phyloP scores from a whole-genome alignment of 2,797 vertebrate genomes.

The Gallinago solitaria region DNA sequence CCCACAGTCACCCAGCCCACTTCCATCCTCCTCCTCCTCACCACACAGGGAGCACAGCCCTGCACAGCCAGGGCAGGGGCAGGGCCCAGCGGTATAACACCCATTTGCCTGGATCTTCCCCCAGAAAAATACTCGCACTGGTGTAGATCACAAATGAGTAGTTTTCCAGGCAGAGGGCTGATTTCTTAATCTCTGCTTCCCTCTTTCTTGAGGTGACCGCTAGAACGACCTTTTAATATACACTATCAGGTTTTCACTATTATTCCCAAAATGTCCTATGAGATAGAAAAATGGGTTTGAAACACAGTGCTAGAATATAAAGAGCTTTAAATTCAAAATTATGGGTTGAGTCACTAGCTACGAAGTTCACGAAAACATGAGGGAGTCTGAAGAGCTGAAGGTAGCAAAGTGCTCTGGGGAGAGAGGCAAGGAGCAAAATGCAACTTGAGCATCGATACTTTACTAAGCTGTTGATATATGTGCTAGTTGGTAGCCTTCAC shows the following conservation, averaged over 20 bases:
- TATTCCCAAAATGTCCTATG: background rate
- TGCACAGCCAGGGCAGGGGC: background rate
- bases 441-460: background rate
- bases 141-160: background rate
- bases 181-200: background rate
- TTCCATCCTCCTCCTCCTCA: background rate
- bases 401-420: background rate
- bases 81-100: background rate
- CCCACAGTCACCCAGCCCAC: rapidly evolving
- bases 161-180: background rate
- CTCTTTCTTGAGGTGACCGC: background rate
- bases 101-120: background rate
- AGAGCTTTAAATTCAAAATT: background rate
- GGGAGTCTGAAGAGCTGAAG: conserved; percentile 42
- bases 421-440: background rate
- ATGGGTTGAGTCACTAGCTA: conserved; percentile 14
- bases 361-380: background rate
- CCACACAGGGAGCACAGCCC: background rate
- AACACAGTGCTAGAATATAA: background rate
- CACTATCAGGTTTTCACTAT: background rate
- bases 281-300: background rate
- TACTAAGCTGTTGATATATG: background rate
- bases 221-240: background rate
- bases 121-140: background rate
- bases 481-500: background rate